phyloP scores from a whole-genome alignment of 1,140 invertebrate genomes.

The Lucilia cuprina region DNA sequence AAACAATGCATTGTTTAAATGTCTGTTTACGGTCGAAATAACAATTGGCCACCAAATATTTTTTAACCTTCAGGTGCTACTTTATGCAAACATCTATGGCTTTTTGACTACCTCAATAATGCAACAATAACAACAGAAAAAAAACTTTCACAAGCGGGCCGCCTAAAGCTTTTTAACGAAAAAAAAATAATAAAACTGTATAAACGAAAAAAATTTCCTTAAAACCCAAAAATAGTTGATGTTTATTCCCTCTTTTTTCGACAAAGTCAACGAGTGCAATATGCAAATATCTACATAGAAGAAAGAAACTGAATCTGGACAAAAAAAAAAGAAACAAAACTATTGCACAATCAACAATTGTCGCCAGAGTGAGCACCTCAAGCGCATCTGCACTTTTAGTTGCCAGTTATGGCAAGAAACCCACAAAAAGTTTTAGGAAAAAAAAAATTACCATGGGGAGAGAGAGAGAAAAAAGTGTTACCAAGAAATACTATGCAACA shows the following conservation, averaged over 20 bases:
- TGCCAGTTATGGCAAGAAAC: background rate
- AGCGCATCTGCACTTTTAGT: background rate
- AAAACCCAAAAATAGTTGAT: background rate
- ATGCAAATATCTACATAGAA: background rate
- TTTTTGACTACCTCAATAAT: conserved; percentile 1
- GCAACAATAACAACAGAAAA: background rate
- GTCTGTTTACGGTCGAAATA: conserved; percentile 1
- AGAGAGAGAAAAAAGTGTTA: background rate
- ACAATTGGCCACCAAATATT: conserved; percentile 1
- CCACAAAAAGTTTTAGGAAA: background rate
- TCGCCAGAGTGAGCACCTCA: background rate
- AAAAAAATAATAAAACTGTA: background rate
- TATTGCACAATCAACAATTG: conserved; percentile 2
- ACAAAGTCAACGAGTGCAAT: conserved; percentile 1
- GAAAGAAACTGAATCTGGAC: background rate
- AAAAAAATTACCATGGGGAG: background rate
- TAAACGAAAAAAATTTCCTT: background rate
- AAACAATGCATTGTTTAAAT: background rate
- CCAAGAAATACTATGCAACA: background rate
- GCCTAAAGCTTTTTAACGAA: background rate
- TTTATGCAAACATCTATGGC: background rate
- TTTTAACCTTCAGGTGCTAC: background rate
- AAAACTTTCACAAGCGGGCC: background rate
- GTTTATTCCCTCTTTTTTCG: background rate
- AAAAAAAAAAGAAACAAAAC: background rate